phyloP scores from a whole-genome alignment of 2,888 invertebrate species.

The Diaprepes abbreviatus region DNA sequence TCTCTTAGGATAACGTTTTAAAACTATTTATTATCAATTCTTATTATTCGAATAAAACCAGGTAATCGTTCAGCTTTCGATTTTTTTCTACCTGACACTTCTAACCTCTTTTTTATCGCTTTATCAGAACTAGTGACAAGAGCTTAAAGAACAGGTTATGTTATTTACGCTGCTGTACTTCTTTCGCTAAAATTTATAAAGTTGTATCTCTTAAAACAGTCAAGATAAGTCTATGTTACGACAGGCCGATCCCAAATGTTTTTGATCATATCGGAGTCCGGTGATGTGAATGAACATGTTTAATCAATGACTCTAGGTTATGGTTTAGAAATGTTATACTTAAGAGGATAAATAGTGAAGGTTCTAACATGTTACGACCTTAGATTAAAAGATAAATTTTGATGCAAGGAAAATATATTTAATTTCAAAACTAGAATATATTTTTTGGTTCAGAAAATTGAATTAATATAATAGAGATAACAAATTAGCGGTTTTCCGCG shows the following conservation, averaged over 20 bases:
- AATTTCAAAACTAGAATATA: no score
- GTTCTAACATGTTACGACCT: neutral
- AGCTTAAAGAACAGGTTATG: conserved; percentile 33
- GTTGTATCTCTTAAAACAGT: conserved; percentile 42
- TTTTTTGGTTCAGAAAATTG: no score
- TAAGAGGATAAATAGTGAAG: neutral
- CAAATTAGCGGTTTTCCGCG: no score
- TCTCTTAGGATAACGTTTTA: no score
- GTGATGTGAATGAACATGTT: conserved; percentile 56
- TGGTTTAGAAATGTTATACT: neutral
- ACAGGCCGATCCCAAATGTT: conserved; percentile 57
- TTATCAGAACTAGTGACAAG: conserved; percentile 36
- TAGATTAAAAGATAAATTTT: no score
- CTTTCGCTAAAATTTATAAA: conserved; percentile 47
- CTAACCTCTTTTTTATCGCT: conserved; percentile 36
- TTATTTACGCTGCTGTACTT: conserved; percentile 44
- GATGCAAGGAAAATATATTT: no score
- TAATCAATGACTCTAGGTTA: conserved; percentile 51
- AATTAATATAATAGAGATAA: no score
- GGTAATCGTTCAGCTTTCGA: neutral
- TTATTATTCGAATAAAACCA: neutral
- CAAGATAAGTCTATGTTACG: conserved; percentile 44
- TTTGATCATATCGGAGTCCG: conserved; percentile 56
- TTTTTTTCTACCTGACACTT: conserved; percentile 38
- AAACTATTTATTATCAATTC: no score